Evolutionary conservation across 2,888 invertebrate species (phyloP).

Genomic region (Mimumesa dahlbomi): DNA sequence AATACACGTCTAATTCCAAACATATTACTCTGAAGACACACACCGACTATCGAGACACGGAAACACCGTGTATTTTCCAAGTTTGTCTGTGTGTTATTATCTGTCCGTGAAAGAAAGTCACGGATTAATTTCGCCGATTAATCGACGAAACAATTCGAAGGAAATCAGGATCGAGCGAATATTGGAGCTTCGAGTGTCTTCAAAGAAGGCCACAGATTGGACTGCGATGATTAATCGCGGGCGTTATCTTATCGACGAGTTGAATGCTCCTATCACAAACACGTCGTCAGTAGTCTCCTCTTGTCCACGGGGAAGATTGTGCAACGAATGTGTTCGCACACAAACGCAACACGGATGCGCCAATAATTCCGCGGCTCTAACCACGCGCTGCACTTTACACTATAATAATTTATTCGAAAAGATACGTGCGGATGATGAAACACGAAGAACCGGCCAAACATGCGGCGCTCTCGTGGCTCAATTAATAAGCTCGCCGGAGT

Average conservation of each 20-base stretch:
- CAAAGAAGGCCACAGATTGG: constrained; percentile 37
- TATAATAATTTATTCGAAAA: constrained; percentile 29
- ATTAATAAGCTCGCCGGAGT: constrained; percentile 16
- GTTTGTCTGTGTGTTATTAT: too few species aligned
- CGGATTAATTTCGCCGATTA: too few species aligned
- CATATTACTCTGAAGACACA: too few species aligned
- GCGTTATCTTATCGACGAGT: constrained; percentile 58
- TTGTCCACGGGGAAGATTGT: constrained; percentile 6
- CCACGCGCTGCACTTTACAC: not conserved
- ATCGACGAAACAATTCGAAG: too few species aligned
- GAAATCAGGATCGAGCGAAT: not conserved
- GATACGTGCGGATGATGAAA: constrained; percentile 19
- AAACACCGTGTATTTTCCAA: too few species aligned
- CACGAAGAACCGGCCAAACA: constrained; percentile 7
- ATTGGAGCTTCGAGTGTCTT: not conserved
- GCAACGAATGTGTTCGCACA: constrained; percentile 24
- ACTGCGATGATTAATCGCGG: constrained; percentile 48
- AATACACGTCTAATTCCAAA: too few species aligned
- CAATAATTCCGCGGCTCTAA: constrained; percentile 4
- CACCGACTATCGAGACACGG: too few species aligned
- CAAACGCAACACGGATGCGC: not conserved
- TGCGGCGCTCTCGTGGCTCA: constrained; percentile 19
- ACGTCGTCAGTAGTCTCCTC: constrained; percentile 25
- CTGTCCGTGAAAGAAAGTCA: too few species aligned
- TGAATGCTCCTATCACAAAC: constrained; percentile 50